These are phyloP conservation scores for Oryzias woworae DNA, from an alignment of 2,113 vertebrate species.

Conservation along the genomic window DNA sequence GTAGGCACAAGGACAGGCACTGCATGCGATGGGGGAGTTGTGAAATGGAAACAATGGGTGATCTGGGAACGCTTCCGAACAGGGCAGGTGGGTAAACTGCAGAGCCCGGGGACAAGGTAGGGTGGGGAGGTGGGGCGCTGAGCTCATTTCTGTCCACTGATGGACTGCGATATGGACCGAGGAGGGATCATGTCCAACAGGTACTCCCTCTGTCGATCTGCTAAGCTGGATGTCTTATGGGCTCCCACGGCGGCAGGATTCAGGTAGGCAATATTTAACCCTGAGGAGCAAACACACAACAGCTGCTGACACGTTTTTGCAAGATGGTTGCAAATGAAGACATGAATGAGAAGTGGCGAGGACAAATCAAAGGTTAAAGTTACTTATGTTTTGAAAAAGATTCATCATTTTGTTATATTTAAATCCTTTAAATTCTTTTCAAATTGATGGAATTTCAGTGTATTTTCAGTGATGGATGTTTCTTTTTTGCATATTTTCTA, in stretches of 20 bases:
- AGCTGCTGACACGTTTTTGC: no score
- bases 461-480: no score
- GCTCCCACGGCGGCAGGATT: conserved; percentile 89
- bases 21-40: conserved; percentile 83
- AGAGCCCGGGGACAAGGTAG: conserved; percentile 41
- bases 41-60: conserved; percentile 43
- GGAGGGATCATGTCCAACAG: conserved; percentile 98
- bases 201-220: conserved; percentile 95
- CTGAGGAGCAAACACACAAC: conserved; percentile 56
- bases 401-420: no score
- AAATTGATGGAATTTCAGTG: no score
- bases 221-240: conserved; percentile 92
- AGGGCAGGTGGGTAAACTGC: conserved; percentile 15
- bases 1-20: conserved; percentile 92
- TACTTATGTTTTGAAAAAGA: no score
- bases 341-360: no score
- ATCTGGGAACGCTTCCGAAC: conserved; percentile 61
- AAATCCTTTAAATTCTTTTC: no score
- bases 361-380: no score
- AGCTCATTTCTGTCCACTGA: conserved; percentile 94
- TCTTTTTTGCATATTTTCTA: no score
- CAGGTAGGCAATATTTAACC: conserved; percentile 96
- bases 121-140: conserved; percentile 30
- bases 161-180: conserved; percentile 96
- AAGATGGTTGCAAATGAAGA: no score